Conservation (phyloP, 2,797 vertebrate genomes). For the Myotis daubentonii region DNA sequence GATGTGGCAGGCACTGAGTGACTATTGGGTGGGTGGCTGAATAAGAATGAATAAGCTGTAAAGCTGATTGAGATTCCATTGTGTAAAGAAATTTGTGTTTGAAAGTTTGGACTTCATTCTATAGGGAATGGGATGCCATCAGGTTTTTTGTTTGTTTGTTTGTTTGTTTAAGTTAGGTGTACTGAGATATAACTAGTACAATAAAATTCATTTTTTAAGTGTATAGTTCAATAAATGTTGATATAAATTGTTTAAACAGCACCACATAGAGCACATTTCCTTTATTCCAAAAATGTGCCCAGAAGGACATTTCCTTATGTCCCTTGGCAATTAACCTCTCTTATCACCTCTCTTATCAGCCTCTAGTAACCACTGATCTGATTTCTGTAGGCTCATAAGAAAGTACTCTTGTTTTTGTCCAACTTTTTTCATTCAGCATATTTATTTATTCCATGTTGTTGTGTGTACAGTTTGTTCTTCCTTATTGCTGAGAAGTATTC, state of each 20-base stretch:
- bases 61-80: neutral
- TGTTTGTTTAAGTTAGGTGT: neutral
- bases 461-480: neutral
- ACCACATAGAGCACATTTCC: neutral
- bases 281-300: neutral
- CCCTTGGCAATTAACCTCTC: neutral
- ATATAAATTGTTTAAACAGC: neutral
- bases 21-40: neutral
- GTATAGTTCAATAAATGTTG: neutral
- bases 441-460: neutral
- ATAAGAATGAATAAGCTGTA: neutral
- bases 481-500: neutral
- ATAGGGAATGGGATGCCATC: neutral
- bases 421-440: neutral
- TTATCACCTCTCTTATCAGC: neutral
- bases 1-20: neutral
- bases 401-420: neutral
- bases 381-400: neutral
- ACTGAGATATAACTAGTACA: neutral
- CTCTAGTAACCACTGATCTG: neutral
- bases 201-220: neutral
- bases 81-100: neutral
- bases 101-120: neutral
- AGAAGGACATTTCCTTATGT: neutral
- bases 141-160: neutral